phyloP scores from a whole-genome alignment of 2,888 invertebrate genomes.

The Lasioglossum leucozonium region DNA sequence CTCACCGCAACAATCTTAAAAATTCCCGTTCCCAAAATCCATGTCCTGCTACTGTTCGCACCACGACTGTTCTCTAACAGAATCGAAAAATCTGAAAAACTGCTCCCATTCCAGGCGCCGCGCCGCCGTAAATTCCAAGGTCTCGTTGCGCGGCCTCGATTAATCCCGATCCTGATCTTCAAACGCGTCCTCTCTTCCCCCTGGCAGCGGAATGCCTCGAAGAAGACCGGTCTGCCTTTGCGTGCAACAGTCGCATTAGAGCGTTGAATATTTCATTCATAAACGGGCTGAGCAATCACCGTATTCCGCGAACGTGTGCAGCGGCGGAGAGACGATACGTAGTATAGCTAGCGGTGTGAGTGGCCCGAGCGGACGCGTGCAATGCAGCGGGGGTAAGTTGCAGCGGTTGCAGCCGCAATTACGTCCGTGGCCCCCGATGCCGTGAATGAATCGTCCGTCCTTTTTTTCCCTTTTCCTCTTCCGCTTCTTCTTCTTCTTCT shows the following conservation, averaged over 20 bases:
- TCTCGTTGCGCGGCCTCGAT: constrained; percentile 57
- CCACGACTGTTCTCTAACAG: background rate
- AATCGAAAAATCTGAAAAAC: background rate
- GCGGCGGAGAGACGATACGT: constrained; percentile 52
- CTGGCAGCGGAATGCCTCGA: constrained; percentile 50
- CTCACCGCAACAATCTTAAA: background rate
- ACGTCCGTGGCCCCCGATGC: constrained; percentile 71
- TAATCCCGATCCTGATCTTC: constrained; percentile 46
- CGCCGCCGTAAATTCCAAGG: constrained; percentile 33
- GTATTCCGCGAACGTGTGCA: constrained; percentile 74
- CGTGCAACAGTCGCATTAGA: constrained; percentile 82
- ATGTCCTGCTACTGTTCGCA: background rate
- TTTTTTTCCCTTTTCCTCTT: constrained; percentile 43
- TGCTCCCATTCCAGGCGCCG: constrained; percentile 3
- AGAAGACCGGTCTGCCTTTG: constrained; percentile 75
- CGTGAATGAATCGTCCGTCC: constrained; percentile 76
- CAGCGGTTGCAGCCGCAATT: constrained; percentile 74
- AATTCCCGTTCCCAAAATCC: background rate
- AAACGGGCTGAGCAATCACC: constrained; percentile 73
- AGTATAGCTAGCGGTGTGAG: constrained; percentile 50
- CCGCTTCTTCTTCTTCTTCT: constrained; percentile 23
- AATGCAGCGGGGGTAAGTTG: constrained; percentile 57
- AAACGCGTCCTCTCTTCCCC: constrained; percentile 21
- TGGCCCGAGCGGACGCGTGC: constrained; percentile 44
- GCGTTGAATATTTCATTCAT: constrained; percentile 84